Percentiles rank a stretch among this genome's conserved stretches.
phyloP scores from a whole-genome alignment of 1,140 invertebrate genomes.

The Reticulitermes speratus region DNA sequence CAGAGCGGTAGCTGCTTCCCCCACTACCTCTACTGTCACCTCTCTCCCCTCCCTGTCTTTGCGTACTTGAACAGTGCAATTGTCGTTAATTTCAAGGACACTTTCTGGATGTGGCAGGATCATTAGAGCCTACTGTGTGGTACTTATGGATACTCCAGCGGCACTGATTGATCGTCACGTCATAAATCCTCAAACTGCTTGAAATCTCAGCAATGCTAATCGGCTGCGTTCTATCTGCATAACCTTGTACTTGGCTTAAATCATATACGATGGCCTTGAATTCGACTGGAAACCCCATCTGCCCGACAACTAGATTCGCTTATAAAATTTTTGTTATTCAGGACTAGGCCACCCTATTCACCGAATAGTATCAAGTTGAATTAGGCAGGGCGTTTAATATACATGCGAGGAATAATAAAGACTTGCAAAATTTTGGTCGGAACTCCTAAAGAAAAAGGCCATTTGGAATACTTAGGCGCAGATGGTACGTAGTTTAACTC shows the following conservation, averaged over 20 bases:
- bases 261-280: background rate
- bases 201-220: background rate
- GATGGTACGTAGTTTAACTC: no score
- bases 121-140: background rate
- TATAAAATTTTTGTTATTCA: no score
- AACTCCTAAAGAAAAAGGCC: no score
- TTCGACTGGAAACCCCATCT: background rate
- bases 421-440: no score
- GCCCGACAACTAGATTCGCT: no score
- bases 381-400: no score
- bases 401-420: no score
- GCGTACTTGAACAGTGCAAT: background rate
- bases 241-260: background rate
- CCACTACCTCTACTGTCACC: background rate
- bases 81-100: background rate
- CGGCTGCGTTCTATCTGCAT: background rate
- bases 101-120: background rate
- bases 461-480: no score
- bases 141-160: background rate
- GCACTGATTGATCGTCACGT: background rate
- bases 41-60: background rate
- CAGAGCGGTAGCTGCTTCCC: background rate
- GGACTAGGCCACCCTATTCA: no score
- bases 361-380: no score
- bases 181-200: background rate